Percentiles rank a stretch among this genome's conserved stretches.
Evolutionary conservation across 2,113 vertebrate species (phyloP).

Genomic region (Nesogale talazaci): DNA sequence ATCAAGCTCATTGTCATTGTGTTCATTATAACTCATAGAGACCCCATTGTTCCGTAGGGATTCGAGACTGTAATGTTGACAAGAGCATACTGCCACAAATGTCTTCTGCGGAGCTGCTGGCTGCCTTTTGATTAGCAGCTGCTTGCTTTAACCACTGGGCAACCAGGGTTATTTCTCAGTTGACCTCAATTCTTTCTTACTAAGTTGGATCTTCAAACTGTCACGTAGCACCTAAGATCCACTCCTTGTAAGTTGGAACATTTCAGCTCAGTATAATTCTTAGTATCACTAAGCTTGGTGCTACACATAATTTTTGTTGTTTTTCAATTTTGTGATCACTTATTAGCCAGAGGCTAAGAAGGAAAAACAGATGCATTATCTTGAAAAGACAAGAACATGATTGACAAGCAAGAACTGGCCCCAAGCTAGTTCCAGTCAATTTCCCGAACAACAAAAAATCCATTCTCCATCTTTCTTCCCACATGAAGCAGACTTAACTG

Average conservation of each 20-base stretch:
- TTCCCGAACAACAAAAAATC: conserved; percentile 45
- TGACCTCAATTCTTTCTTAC: conserved; percentile 18
- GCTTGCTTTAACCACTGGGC: neutral
- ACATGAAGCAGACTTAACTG: neutral
- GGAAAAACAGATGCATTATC: conserved; percentile 55
- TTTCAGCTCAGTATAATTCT: conserved; percentile 6
- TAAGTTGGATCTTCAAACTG: neutral
- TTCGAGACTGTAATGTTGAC: no score
- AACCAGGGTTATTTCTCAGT: neutral
- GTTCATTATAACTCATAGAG: no score
- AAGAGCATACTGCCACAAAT: no score
- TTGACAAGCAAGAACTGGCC: conserved; percentile 61
- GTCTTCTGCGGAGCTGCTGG: no score
- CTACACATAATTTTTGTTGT: conserved; percentile 14
- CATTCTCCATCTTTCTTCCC: conserved; percentile 28
- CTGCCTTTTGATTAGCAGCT: no score
- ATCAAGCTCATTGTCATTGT: no score
- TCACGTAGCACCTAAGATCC: neutral
- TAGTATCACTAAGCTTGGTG: neutral
- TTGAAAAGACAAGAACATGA: conserved; percentile 63
- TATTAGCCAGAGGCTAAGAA: conserved; percentile 45
- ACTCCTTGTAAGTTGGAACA: neutral
- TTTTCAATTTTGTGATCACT: conserved; percentile 59
- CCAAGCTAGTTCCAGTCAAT: conserved; percentile 61
- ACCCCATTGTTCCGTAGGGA: no score